These are phyloP conservation scores for Acromyrmex charruanus DNA, from an alignment of 1,140 invertebrate genomes.

Conservation along the genomic window DNA sequence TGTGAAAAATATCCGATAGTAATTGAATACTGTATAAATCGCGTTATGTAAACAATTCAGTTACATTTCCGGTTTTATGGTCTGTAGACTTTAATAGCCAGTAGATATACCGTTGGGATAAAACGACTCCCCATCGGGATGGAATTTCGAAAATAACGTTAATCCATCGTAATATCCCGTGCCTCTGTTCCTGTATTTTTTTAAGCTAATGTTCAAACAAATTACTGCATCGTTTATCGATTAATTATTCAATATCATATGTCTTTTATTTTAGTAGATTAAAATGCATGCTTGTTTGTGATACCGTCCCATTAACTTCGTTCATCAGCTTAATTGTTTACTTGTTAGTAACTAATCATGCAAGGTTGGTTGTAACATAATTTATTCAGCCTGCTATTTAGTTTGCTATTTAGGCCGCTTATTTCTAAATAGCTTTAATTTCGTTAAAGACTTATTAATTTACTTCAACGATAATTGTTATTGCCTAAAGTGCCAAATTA, in stretches of 20 bases:
- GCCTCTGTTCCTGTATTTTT: conserved; percentile 33
- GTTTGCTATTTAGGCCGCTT: neutral
- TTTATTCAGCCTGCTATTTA: conserved; percentile 22
- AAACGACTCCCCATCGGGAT: conserved; percentile 69
- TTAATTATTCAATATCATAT: conserved; percentile 46
- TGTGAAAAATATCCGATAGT: neutral
- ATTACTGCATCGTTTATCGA: conserved; percentile 2
- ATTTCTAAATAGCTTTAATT: neutral
- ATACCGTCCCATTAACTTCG: conserved; percentile 53
- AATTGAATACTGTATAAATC: conserved; percentile 1
- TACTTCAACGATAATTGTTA: neutral
- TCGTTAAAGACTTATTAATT: neutral
- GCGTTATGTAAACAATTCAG: conserved; percentile 40
- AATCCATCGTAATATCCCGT: conserved; percentile 67
- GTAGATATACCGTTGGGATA: conserved; percentile 72
- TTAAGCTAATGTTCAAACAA: conserved; percentile 58
- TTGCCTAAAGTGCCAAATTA: neutral
- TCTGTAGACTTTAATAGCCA: conserved; percentile 67
- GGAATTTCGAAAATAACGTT: conserved; percentile 69
- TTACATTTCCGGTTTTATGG: conserved; percentile 78
- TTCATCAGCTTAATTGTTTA: conserved; percentile 66
- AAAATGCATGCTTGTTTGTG: conserved; percentile 28
- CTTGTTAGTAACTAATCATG: conserved; percentile 60
- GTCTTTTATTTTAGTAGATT: conserved; percentile 8
- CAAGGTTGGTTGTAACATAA: conserved; percentile 17